Conservation (phyloP, 2,888 invertebrate genomes). For the Venusia cambrica region DNA sequence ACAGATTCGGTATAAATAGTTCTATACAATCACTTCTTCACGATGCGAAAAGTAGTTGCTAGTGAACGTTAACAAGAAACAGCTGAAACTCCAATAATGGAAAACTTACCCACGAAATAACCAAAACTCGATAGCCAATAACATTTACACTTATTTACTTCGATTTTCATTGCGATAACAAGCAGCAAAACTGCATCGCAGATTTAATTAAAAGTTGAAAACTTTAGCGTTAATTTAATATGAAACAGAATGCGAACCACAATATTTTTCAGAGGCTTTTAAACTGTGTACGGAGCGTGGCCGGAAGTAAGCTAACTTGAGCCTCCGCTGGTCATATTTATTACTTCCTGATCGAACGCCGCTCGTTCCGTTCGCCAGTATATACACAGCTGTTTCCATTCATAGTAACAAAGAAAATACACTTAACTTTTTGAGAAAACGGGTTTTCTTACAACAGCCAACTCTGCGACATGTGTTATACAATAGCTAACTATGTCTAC, state of each 20-base stretch:
- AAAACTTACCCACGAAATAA: slow-evolving; percentile 12
- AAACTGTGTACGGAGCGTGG: slow-evolving; percentile 14
- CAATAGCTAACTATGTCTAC: too few species aligned
- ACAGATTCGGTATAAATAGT: too few species aligned
- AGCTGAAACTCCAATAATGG: too few species aligned
- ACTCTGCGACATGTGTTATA: too few species aligned
- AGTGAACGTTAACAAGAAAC: too few species aligned
- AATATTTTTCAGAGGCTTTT: slow-evolving; percentile 15
- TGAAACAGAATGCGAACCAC: slow-evolving; percentile 26
- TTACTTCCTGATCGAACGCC: slow-evolving; percentile 33
- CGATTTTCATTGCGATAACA: slow-evolving; percentile 25
- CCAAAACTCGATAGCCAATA: slow-evolving; percentile 7
- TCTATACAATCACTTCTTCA: too few species aligned
- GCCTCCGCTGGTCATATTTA: slow-evolving; percentile 33
- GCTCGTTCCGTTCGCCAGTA: slow-evolving; percentile 7
- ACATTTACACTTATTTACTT: slow-evolving; percentile 19
- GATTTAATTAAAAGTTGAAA: slow-evolving; percentile 38
- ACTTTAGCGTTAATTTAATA: slow-evolving; percentile 26
- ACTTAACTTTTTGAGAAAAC: too few species aligned
- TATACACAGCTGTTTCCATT: slow-evolving; percentile 2
- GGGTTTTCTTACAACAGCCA: too few species aligned
- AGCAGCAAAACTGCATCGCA: slow-evolving; percentile 29
- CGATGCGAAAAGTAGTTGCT: too few species aligned
- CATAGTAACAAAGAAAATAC: neutral
- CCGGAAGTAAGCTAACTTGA: slow-evolving; percentile 30